Evolutionary conservation across 2,797 vertebrate species (phyloP), one percentile per base, ranked within the genome.

Genomic region (Chaenodraco wilsoni): DNA sequence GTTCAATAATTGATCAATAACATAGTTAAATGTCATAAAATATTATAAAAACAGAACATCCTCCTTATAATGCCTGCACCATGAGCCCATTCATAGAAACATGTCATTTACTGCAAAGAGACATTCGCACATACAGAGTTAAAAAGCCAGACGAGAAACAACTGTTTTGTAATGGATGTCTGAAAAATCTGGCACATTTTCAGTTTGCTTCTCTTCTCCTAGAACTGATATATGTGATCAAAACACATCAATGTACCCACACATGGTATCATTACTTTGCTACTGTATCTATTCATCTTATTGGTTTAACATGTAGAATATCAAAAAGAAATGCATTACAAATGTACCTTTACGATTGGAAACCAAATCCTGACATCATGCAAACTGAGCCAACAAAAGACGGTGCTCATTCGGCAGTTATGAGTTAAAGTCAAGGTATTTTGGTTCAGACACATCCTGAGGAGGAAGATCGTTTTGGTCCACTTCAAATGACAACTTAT

Each of bases 401-500:
- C 10, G 19, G 52, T 5, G 58, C 52, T 82, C 44, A 45, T 73
- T 66, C 62, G 66, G 68, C 69, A 72, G 16, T 44, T 76, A 64
- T 45, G 55, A 85, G 65, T 37, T 72, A 41, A 85, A 63, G 58
- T 73, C 37, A 68, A 46, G 69, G 65, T 65, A 48, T 84, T 88
- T 88, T 88, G 82, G 79, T 90, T 88, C 66, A 45, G 67, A 81
- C 52, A 69, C 70, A 84, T 90, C 83, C 90, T 90, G 89, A 89
- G 89, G 69, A 82, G 81, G 65, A 84, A 76, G 69, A 74, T 88
- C 21, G 14, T 87, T 88, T 92, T 88, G 90, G 88, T 91, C 89
- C 86, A 74, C 65, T 74, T 79, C 70, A 72, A 67, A 73, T 78
- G 23, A 55, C 37, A 75, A 60, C 46, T 76, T 73, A 61, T 55